Conservation (phyloP, 23 tunicate genomes). For the Corella eumyota region DNA sequence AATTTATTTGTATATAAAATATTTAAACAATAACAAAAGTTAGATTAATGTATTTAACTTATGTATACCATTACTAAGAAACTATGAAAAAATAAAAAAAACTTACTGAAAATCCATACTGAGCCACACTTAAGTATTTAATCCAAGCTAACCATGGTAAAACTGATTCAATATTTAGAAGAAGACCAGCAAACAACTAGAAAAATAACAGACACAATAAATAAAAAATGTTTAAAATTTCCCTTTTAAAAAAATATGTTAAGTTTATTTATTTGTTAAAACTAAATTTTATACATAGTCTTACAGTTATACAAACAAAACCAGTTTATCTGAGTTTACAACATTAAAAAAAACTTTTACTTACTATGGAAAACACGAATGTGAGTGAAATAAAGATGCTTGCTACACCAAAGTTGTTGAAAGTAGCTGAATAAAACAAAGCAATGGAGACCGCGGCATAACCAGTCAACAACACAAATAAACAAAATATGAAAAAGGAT, state of each 20-base stretch:
- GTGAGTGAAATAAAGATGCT: conserved; percentile 43
- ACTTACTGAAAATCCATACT: conserved; percentile 86
- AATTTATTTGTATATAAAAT: no score
- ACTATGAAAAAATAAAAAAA: no score
- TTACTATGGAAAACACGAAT: conserved; percentile 66
- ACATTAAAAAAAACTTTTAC: conserved; percentile 1
- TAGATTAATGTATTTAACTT: no score
- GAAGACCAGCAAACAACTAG: conserved; percentile 83
- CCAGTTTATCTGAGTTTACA: background rate
- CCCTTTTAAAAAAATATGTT: no score
- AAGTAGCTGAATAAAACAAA: conserved; percentile 60
- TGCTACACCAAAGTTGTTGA: conserved; percentile 46
- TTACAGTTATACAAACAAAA: background rate
- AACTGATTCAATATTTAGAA: conserved; percentile 46
- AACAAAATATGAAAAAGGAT: conserved; percentile 58
- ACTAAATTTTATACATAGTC: background rate
- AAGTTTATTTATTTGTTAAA: no score
- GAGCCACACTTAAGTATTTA: conserved; percentile 71
- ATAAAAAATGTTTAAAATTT: background rate
- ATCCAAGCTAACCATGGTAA: conserved; percentile 86
- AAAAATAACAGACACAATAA: background rate
- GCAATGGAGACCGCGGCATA: conserved; percentile 79
- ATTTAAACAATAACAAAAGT: no score
- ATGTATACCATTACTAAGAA: no score
- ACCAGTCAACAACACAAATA: conserved; percentile 34